These are phyloP conservation scores for Archilochus colubris DNA, from an alignment of 2,113 vertebrate genomes.

Conservation along the genomic window DNA sequence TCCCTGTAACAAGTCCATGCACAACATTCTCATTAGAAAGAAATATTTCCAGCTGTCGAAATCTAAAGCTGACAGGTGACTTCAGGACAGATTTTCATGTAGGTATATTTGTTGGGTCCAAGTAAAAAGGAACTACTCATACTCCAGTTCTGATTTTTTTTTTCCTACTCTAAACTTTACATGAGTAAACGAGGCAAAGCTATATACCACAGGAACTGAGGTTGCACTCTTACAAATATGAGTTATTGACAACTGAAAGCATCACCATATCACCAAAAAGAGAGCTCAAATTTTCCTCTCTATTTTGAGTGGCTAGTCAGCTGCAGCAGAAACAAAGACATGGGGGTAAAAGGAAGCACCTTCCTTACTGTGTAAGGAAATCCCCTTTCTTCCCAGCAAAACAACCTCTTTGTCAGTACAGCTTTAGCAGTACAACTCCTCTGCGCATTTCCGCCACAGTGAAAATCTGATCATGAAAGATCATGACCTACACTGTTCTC, in stretches of 20 bases:
- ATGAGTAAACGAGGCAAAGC: neutral
- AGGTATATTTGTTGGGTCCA: neutral
- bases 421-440: neutral
- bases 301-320: neutral
- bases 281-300: neutral
- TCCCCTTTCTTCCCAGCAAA: neutral
- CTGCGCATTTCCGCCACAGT: neutral
- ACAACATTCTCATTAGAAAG: neutral
- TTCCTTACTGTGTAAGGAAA: conserved; percentile 7
- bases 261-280: neutral
- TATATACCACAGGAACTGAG: neutral
- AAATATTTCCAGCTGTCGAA: neutral
- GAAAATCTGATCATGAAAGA: neutral
- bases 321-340: neutral
- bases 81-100: neutral
- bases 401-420: neutral
- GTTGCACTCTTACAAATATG: neutral
- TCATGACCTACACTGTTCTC: neutral
- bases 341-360: neutral
- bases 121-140: neutral
- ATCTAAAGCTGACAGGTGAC: neutral
- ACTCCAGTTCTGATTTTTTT: neutral
- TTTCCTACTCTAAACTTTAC: neutral
- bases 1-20: neutral
- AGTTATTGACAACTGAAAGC: neutral